Base-by-base conservation (phyloP, 2,113 vertebrate genomes). In the Oncorhynchus gorbuscha region DNA sequence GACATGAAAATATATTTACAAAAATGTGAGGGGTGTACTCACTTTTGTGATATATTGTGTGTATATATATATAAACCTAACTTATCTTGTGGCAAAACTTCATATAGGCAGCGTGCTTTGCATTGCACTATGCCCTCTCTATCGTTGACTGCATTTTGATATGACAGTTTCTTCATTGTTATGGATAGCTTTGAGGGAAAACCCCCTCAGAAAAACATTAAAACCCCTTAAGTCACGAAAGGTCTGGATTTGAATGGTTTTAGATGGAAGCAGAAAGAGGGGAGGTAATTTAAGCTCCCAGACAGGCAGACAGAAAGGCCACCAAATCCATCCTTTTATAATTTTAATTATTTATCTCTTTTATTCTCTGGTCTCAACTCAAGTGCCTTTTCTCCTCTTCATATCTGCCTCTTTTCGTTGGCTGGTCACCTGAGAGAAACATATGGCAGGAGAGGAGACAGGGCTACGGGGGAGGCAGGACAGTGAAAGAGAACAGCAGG, bases 161-260 rank as follows among this genome's bases (percentile, higher is more conserved):
- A 85, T 84, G 77, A 80, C 73, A 76, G 77, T 84, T 78, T 45
- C 26, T 75, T 49, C 59, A 77, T 75, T 76, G 62, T 65, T n/a
- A 24, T 75, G 71, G 71, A 85, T 78, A 76, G 76, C 84, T 83
- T 68, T 2, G 49, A 75, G 81, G 76, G 32, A 71, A 70, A 73
- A 64, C 69, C 79, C 59, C 79, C 58, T 71, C 71, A 32, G 72
- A 83, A 78, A 80, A 73, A 67, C 78, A 76, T 69, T 72, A 77
- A 77, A 51, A 55, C 69, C 55, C 71, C 71, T 64, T 74, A 49
- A 74, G 64, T 45, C 72, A 75, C 78, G 83, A 81, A 85, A 76
- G 81, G 16, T 72, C 67, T 77, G 76, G 75, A 22, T 48, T 66
- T 74, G 70, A 65, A 62, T 61, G 76, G 74, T 67, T 73, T 75